These are phyloP conservation scores for Dilophus febrilis DNA, from an alignment of 2,888 invertebrate species.

Conservation along the genomic window DNA sequence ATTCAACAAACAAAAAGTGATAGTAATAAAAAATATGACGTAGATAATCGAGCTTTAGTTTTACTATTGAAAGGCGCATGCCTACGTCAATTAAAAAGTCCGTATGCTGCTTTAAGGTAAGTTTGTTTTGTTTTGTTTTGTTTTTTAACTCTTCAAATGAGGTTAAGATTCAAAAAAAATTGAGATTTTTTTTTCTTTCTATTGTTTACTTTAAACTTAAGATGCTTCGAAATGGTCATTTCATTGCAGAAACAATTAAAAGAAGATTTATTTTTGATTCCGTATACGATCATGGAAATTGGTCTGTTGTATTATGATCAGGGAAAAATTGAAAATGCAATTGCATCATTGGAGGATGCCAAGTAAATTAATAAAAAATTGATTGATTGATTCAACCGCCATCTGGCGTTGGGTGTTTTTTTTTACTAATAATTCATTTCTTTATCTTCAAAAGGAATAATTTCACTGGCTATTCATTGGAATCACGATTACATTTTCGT, in stretches of 20 bases:
- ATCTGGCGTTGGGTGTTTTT: too few relatives aligned
- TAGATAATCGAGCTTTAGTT: constrained; percentile 59
- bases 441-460: constrained; percentile 49
- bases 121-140: constrained; percentile 17
- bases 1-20: constrained; percentile 12
- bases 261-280: constrained; percentile 68
- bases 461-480: constrained; percentile 72
- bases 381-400: too few relatives aligned
- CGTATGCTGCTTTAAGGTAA: constrained; percentile 59
- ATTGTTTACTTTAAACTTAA: constrained; percentile 5
- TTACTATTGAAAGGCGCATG: constrained; percentile 69
- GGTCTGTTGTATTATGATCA: constrained; percentile 60
- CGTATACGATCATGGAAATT: constrained; percentile 73
- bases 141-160: too few relatives aligned
- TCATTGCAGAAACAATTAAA: constrained; percentile 53
- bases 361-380: constrained; percentile 38
- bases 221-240: constrained; percentile 20
- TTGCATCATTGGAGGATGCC: constrained; percentile 58
- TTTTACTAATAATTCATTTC: background rate
- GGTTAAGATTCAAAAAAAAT: background rate
- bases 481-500: constrained; percentile 77
- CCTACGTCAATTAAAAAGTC: constrained; percentile 58
- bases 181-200: background rate
- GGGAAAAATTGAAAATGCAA: constrained; percentile 48
- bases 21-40: constrained; percentile 31